A percentile compares a stretch with the other conserved stretches of the same genome.
Evolutionary conservation across 2,113 vertebrate species (phyloP).

Genomic region (Myxocyprinus asiaticus): DNA sequence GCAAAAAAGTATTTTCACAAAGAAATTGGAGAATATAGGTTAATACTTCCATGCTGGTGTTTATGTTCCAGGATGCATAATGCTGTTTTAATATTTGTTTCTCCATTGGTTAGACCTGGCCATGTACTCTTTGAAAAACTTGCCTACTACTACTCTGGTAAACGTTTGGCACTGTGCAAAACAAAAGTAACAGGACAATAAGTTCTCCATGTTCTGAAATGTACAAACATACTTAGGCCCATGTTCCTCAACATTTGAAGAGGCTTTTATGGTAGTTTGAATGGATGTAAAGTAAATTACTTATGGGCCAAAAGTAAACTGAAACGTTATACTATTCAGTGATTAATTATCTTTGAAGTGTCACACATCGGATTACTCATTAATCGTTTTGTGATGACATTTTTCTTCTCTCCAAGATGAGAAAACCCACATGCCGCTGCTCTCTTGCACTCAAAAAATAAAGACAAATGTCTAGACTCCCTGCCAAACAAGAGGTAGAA

Average conservation of each 20-base stretch:
- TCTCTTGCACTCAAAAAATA: conserved; percentile 91
- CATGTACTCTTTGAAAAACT: conserved; percentile 95
- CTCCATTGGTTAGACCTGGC: conserved; percentile 89
- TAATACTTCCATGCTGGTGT: background rate
- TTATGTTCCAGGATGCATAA: conserved; percentile 34
- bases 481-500: conserved; percentile 89
- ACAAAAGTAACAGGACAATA: conserved; percentile 73
- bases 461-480: no score
- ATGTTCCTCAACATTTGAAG: no score
- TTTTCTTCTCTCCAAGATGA: conserved; percentile 72
- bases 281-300: no score
- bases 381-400: background rate
- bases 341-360: background rate
- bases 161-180: conserved; percentile 91
- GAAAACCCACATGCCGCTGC: conserved; percentile 93
- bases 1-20: conserved; percentile 98
- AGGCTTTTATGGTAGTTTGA: no score
- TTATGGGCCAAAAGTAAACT: no score
- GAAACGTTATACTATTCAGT: no score
- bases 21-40: conserved; percentile 86
- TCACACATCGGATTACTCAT: background rate
- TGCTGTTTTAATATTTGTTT: conserved; percentile 30
- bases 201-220: no score
- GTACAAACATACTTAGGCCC: no score
- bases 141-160: conserved; percentile 93